Percentiles rank a stretch among this genome's conserved stretches.
Evolutionary conservation across 2,113 vertebrate species (phyloP).

Genomic region (Hiodon tergisus): DNA sequence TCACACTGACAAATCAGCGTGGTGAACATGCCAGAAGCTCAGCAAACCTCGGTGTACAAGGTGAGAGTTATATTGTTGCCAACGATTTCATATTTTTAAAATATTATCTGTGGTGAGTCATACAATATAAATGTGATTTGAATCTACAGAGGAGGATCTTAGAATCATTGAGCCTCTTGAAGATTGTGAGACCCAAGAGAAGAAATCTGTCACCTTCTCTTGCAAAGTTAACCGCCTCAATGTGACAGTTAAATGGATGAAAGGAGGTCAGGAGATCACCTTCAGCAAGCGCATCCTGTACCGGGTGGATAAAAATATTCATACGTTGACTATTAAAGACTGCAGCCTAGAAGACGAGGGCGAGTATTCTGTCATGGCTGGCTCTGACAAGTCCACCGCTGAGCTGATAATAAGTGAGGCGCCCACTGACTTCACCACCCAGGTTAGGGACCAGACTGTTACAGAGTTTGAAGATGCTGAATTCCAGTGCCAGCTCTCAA

Average conservation of each 20-base stretch:
- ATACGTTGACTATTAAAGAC: conserved; percentile 88
- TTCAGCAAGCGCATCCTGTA: conserved; percentile 80
- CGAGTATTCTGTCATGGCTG: conserved; percentile 85
- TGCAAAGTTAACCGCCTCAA: conserved; percentile 93
- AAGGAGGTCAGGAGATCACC: conserved; percentile 79
- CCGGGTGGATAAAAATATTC: conserved; percentile 76
- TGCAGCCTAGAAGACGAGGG: conserved; percentile 89
- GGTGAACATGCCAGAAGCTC: conserved; percentile 82
- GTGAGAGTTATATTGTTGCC: background rate
- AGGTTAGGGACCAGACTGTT: conserved; percentile 90
- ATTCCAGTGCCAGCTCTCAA: conserved; percentile 86
- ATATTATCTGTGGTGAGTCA: background rate
- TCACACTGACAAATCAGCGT: conserved; percentile 78
- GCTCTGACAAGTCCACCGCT: conserved; percentile 80
- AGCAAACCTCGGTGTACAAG: conserved; percentile 46
- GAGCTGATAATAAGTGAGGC: conserved; percentile 96
- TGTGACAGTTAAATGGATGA: conserved; percentile 86
- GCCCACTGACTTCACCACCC: conserved; percentile 81
- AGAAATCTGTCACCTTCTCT: conserved; percentile 86
- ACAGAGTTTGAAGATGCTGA: conserved; percentile 91
- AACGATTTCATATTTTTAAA: background rate
- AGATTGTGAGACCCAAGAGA: conserved; percentile 95
- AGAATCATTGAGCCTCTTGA: conserved; percentile 85
- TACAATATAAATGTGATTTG: conserved; percentile 11
- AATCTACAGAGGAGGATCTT: conserved; percentile 82